phyloP scores from a whole-genome alignment of 2,888 invertebrate genomes.

The Gymnocheta viridis region DNA sequence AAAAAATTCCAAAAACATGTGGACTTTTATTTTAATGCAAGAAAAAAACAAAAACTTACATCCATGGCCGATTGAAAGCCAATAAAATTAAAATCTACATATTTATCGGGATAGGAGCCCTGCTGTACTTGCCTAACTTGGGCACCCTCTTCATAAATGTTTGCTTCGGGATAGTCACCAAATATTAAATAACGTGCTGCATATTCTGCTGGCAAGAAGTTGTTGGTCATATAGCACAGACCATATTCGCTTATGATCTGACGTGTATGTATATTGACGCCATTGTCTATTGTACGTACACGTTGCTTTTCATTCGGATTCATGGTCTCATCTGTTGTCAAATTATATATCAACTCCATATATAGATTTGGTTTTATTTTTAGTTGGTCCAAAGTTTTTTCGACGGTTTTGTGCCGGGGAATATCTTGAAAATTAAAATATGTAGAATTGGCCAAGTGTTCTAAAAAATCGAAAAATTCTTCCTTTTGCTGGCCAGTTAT shows the following conservation, averaged over 20 bases:
- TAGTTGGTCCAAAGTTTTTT: constrained; percentile 73
- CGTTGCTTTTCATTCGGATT: constrained; percentile 51
- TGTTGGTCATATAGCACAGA: constrained; percentile 79
- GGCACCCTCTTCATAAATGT: constrained; percentile 42
- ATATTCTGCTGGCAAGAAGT: constrained; percentile 73
- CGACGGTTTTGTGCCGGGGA: constrained; percentile 67
- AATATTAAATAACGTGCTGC: constrained; percentile 76
- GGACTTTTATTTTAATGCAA: background rate
- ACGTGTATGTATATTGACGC: constrained; percentile 71
- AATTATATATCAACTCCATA: constrained; percentile 80
- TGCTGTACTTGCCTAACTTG: constrained; percentile 60
- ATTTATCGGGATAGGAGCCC: constrained; percentile 77
- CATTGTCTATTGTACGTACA: constrained; percentile 65
- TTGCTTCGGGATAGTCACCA: constrained; percentile 72
- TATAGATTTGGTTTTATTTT: constrained; percentile 77
- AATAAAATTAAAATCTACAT: constrained; percentile 75
- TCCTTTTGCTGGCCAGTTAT: constrained; percentile 55
- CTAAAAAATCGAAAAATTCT: constrained; percentile 76
- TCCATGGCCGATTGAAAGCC: constrained; percentile 74
- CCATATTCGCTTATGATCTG: constrained; percentile 81
- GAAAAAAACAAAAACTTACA: constrained; percentile 32
- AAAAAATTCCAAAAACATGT: background rate
- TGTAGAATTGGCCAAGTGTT: constrained; percentile 80
- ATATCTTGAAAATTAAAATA: constrained; percentile 80
- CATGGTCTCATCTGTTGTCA: constrained; percentile 76